Evolutionary conservation across 2,888 invertebrate species (phyloP), one percentile per base, ranked within the genome.

Genomic region (Andrena fulva): DNA sequence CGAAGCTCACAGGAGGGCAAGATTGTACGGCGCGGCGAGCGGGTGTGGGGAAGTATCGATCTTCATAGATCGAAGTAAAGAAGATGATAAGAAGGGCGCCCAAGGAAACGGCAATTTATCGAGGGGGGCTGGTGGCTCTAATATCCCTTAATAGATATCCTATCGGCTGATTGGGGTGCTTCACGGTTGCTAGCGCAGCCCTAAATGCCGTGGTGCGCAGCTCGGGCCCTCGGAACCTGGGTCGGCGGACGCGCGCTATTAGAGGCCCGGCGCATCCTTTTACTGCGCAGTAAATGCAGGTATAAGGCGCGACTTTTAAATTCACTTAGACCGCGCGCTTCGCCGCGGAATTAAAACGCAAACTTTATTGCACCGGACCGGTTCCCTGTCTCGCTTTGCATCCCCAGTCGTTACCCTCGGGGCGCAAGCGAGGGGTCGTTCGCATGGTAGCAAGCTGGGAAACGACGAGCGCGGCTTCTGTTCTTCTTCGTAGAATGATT

Each of bases 211-310:
- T 54, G 62, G 77, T 33, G 69, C 59, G 64, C 35, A 31, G 73
- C 62, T 62, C 27, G 35, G 59, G 67, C 71, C 83, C 81, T 72
- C 80, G 76, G 82, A 84, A 70, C 79, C 75, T 67, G 72, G 80
- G 89, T 89, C 90, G 89, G 89, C 90, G 81, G 80, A 81, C 84
- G 86, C 79, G 87, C 86, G 82, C 91, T 90, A 92, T 92, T 92
- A 92, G 87, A 92, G 92, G 88, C 87, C 80, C 82, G 80, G 80
- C 72, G 86, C 86, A 89, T 85, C 77, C 85, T 90, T 92, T 92
- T 92, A 92, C 91, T 89, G 91, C 91, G 87, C 92, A 85, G 89
- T 92, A 92, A 92, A 91, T 91, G 92, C 90, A 87, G 89, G 87
- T 89, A 89, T 87, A 88, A 85, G 89, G 89, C 86, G 90, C 88